phyloP scores from a whole-genome alignment of 1,140 invertebrate species.

The Microplitis demolitor region DNA sequence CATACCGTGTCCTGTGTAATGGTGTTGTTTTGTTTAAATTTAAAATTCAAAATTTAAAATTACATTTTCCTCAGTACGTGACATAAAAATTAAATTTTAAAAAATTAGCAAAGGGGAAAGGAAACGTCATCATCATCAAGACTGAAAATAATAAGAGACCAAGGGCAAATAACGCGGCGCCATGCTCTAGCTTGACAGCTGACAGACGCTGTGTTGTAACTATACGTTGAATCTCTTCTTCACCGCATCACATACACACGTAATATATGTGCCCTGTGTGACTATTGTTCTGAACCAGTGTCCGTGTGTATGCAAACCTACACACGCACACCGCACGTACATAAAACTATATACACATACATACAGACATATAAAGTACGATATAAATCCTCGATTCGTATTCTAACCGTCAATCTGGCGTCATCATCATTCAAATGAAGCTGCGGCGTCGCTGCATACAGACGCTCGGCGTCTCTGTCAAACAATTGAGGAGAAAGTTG shows the following conservation, averaged over 20 bases:
- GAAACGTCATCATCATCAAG: background rate
- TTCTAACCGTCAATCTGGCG: slow-evolving; percentile 53
- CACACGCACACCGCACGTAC: background rate
- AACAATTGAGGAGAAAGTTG: slow-evolving; percentile 57
- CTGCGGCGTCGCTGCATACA: slow-evolving; percentile 59
- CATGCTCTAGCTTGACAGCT: slow-evolving; percentile 47
- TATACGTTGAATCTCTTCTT: background rate
- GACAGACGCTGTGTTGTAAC: slow-evolving; percentile 19
- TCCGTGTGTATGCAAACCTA: too few species aligned
- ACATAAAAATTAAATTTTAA: background rate
- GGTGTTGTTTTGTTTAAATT: background rate
- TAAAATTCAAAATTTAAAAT: too few species aligned
- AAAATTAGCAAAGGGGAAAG: background rate
- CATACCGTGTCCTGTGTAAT: too few species aligned
- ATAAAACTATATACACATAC: background rate
- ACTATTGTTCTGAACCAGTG: too few species aligned
- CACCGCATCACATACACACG: too few species aligned
- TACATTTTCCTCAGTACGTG: too few species aligned
- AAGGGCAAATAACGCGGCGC: slow-evolving; percentile 27
- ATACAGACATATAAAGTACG: slow-evolving; percentile 32
- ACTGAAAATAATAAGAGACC: slow-evolving; percentile 25
- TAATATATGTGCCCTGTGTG: background rate
- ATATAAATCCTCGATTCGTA: slow-evolving; percentile 30
- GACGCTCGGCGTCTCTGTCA: slow-evolving; percentile 59
- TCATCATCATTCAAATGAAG: slow-evolving; percentile 57